These are phyloP conservation scores for Drosophila murphyi DNA, from an alignment of 1,140 invertebrate species.

Conservation along the genomic window DNA sequence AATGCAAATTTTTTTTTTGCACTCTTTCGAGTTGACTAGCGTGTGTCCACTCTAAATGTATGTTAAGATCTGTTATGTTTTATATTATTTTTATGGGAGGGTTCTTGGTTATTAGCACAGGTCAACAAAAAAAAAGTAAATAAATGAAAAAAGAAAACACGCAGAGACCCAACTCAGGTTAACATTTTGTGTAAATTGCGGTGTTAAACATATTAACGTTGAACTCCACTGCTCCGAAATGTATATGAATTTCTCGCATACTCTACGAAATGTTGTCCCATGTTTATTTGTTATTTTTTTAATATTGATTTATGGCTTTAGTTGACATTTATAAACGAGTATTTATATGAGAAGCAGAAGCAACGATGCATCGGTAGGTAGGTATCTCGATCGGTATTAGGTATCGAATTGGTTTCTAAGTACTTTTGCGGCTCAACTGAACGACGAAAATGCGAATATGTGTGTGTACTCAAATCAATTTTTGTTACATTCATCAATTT, in stretches of 20 bases:
- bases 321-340: not conserved
- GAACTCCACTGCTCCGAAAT: slow-evolving; percentile 27
- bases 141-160: not conserved
- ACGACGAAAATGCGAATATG: slow-evolving; percentile 49
- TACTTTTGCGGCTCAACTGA: slow-evolving; percentile 10
- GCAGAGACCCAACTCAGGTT: slow-evolving; percentile 24
- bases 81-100: slow-evolving; percentile 13
- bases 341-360: slow-evolving; percentile 34
- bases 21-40: slow-evolving; percentile 27
- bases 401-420: not conserved
- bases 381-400: slow-evolving; percentile 25
- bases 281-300: not conserved
- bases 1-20: slow-evolving; percentile 75
- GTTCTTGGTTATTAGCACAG: slow-evolving; percentile 55
- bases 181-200: slow-evolving; percentile 56
- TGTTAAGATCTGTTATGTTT: slow-evolving; percentile 54
- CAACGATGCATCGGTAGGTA: slow-evolving; percentile 72
- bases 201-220: slow-evolving; percentile 67
- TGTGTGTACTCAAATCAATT: slow-evolving; percentile 52
- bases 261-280: not conserved
- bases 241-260: slow-evolving; percentile 1
- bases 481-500: slow-evolving; percentile 21
- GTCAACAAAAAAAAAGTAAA: not conserved
- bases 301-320: slow-evolving; percentile 11
- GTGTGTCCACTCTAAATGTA: slow-evolving; percentile 40